Conservation (phyloP, 2,888 invertebrate genomes). For the Dyspetes luteomarginatus region DNA sequence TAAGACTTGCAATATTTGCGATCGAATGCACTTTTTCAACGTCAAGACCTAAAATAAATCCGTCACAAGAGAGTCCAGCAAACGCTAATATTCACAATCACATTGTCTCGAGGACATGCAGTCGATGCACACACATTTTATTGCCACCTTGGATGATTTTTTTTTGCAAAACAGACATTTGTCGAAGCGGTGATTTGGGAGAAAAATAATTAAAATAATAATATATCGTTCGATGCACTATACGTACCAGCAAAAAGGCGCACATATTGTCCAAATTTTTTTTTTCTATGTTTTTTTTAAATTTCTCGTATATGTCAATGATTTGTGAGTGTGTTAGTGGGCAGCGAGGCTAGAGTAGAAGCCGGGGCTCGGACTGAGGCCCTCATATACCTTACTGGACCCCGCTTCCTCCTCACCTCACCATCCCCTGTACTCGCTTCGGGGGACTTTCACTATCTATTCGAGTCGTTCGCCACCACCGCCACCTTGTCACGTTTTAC, state of each 20-base stretch:
- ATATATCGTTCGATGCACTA: constrained; percentile 60
- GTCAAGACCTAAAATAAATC: constrained; percentile 41
- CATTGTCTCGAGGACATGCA: constrained; percentile 26
- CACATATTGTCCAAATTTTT: constrained; percentile 75
- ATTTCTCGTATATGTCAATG: constrained; percentile 68
- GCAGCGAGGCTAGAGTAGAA: constrained; percentile 82
- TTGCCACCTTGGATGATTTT: constrained; percentile 9
- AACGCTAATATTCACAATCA: constrained; percentile 55
- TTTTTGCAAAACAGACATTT: background rate
- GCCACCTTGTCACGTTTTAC: constrained; percentile 78
- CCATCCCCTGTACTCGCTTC: constrained; percentile 70
- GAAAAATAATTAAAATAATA: constrained; percentile 10
- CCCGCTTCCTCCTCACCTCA: constrained; percentile 74
- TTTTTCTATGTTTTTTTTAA: constrained; percentile 26
- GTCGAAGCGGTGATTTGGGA: background rate
- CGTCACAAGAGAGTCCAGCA: constrained; percentile 36
- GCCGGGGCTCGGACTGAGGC: constrained; percentile 80
- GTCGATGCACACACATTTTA: constrained; percentile 49
- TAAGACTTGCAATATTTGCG: constrained; percentile 16
- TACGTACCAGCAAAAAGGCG: constrained; percentile 81
- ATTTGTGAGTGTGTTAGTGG: constrained; percentile 77
- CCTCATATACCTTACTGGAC: constrained; percentile 83
- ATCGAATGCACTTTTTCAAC: constrained; percentile 24
- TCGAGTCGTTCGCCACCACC: constrained; percentile 74
- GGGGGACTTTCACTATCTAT: constrained; percentile 82